These are phyloP conservation scores for Spilogale gracilis DNA, from an alignment of 2,113 vertebrate species.

Conservation along the genomic window DNA sequence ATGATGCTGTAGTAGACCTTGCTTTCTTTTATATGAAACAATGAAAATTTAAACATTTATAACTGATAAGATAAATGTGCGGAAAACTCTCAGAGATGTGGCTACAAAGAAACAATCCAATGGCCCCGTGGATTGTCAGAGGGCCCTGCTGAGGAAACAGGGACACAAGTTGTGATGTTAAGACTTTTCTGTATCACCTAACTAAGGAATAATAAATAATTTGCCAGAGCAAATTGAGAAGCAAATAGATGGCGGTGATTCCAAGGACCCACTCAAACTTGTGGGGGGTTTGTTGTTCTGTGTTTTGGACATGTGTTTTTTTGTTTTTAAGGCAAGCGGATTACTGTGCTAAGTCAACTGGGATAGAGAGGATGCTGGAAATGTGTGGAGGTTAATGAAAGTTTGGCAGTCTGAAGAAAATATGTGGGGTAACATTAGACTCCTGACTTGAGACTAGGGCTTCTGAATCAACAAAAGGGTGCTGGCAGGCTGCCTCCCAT, in stretches of 20 bases:
- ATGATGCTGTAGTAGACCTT: background rate
- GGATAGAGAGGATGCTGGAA: background rate
- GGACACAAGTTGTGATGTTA: background rate
- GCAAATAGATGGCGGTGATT: background rate
- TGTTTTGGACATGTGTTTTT: background rate
- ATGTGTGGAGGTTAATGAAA: rapidly evolving
- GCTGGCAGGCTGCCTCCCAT: background rate
- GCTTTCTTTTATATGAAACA: background rate
- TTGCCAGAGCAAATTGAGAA: background rate
- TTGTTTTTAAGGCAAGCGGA: background rate
- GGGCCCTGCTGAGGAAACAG: background rate
- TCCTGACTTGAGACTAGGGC: background rate
- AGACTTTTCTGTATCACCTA: background rate
- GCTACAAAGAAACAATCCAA: background rate
- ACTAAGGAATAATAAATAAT: background rate
- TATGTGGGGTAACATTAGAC: background rate
- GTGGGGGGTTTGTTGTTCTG: background rate
- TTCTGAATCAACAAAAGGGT: background rate
- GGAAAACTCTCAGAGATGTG: background rate
- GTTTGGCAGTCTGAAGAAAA: background rate
- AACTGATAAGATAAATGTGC: background rate
- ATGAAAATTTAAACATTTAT: background rate
- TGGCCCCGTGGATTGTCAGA: background rate
- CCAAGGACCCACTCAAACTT: background rate
- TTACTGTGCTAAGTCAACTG: background rate